Conservation (phyloP, 2,888 invertebrate species). For the Torymus texanus region DNA sequence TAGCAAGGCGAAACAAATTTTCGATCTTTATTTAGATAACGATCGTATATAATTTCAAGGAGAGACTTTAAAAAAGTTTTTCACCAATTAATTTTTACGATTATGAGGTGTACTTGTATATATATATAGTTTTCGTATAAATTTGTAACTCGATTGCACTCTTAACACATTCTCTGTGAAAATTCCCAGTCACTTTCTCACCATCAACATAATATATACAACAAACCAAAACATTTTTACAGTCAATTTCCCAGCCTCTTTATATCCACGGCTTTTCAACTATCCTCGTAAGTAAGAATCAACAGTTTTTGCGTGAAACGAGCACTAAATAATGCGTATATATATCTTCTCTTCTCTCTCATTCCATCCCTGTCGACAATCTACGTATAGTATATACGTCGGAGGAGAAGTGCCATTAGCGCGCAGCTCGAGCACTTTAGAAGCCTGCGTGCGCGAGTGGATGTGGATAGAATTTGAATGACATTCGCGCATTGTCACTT, state of each 20-base stretch:
- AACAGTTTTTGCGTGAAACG: constrained; percentile 71
- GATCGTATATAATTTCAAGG: not conserved
- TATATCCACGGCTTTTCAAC: constrained; percentile 15
- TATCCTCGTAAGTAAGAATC: constrained; percentile 62
- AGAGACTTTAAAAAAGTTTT: too few relatives aligned
- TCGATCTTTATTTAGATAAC: too few relatives aligned
- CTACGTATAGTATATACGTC: too few relatives aligned
- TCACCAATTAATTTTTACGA: too few relatives aligned
- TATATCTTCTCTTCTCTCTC: constrained; percentile 37
- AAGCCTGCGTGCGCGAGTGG: constrained; percentile 64
- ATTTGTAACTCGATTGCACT: too few relatives aligned
- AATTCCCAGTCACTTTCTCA: too few relatives aligned
- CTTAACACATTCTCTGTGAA: too few relatives aligned
- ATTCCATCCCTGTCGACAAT: too few relatives aligned
- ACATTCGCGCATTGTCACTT: constrained; percentile 44
- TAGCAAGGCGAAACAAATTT: too few relatives aligned
- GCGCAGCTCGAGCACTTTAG: constrained; percentile 67
- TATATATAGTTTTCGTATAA: too few relatives aligned
- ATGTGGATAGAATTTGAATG: constrained; percentile 53
- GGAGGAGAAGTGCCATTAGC: constrained; percentile 68
- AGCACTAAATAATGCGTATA: constrained; percentile 67
- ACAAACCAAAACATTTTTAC: constrained; percentile 15
- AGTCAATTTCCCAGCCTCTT: constrained; percentile 26
- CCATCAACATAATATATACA: too few relatives aligned
- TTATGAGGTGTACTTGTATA: too few relatives aligned